Evolutionary conservation across 2,113 vertebrate genomes (phyloP), one percentile per base, ranked within the genome.

Genomic region (Morone chrysops): DNA sequence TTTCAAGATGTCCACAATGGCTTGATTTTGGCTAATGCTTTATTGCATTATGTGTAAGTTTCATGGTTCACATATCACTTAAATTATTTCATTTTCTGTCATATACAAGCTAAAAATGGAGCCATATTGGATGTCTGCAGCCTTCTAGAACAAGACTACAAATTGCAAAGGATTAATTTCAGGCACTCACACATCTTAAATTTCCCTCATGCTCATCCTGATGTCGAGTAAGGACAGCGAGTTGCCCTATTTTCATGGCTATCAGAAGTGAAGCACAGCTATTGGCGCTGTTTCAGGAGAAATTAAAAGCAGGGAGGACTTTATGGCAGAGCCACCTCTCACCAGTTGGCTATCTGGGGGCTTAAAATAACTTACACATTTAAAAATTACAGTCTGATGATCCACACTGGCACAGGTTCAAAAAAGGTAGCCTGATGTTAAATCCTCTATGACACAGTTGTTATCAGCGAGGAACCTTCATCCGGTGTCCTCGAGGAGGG

Each of bases 201-300:
- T 80, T 83, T 57, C 54, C 65, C 69, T 66, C 61, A 7, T 77
- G 78, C 57, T 80, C 51, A 8, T 68, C 48, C 51, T 3, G 54
- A 41, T 87, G 81, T 85, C 74, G 6, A 70, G 76, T 73, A 4
- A 88, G 86, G 88, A 90, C 84, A 73, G 70, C 38, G 11, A 75
- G 83, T 74, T 70, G 83, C 53, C 85, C 86, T 65, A 82, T 85
- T 91, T 90, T 81, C 81, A 82, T 47, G 17, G 72, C 38, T 77
- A 76, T 78, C 79, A 68, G 2, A n/a, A 88, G 82, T 20, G 36
- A 84, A 86, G 85, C 59, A 12, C 56, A 73, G 81, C 67, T 38
- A 63, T 86, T 86, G 87, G 84, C 57, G 16, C 78, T 22, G 73
- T 83, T 91, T 90, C 31, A 80, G 76, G 56, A 83, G 31, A 57